Conservation (phyloP, 2,888 invertebrate genomes). For the Eupithecia subumbrata region DNA sequence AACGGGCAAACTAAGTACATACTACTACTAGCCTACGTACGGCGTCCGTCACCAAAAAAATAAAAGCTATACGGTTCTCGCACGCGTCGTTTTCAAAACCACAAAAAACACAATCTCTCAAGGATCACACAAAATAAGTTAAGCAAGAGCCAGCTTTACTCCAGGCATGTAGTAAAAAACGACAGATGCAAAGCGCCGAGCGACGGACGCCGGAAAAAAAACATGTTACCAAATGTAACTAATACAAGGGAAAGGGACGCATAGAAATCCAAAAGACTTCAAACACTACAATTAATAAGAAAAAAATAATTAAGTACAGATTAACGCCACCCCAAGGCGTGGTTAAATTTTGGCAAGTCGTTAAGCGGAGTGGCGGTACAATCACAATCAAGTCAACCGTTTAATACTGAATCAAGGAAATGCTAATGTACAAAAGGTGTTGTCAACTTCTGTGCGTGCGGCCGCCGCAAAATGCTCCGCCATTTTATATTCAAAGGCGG, state of each 20-base stretch:
- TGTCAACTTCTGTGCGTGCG: constrained; percentile 59
- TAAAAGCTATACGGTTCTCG: constrained; percentile 38
- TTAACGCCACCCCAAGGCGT: constrained; percentile 56
- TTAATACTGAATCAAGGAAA: constrained; percentile 78
- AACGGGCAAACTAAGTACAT: constrained; percentile 78
- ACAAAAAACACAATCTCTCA: constrained; percentile 16
- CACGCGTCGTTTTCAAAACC: constrained; percentile 40
- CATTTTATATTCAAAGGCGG: constrained; percentile 10
- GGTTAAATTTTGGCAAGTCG: constrained; percentile 70
- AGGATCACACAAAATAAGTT: constrained; percentile 21
- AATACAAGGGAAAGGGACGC: constrained; percentile 61
- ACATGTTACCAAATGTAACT: constrained; percentile 68
- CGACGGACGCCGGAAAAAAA: constrained; percentile 57
- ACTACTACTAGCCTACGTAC: constrained; percentile 67
- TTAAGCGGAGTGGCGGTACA: constrained; percentile 65
- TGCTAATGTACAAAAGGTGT: constrained; percentile 80
- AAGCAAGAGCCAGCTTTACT: constrained; percentile 34
- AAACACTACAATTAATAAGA: constrained; percentile 51
- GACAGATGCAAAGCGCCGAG: constrained; percentile 35
- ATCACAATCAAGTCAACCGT: constrained; percentile 75
- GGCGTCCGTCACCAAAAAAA: constrained; percentile 53
- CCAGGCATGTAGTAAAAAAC: constrained; percentile 25
- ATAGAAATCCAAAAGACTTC: constrained; percentile 38
- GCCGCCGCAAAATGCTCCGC: constrained; percentile 35
- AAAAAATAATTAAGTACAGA: constrained; percentile 76